Evolutionary conservation across 2,113 vertebrate genomes (phyloP).

Genomic region (Amia ocellicauda): DNA sequence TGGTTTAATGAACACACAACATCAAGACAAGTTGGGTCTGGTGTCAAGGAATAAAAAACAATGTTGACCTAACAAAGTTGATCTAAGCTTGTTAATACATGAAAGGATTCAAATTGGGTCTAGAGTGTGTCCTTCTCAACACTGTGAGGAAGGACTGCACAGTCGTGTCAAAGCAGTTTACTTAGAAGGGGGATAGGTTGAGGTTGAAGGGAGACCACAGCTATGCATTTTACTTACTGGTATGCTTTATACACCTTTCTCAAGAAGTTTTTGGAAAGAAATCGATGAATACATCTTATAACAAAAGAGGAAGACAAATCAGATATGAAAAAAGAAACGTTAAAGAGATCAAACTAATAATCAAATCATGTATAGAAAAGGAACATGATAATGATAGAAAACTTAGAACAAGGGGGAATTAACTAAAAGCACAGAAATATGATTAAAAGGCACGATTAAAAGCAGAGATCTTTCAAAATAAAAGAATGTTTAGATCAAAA

Average conservation of each 20-base stretch:
- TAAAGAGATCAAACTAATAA: not conserved
- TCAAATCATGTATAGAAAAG: constrained; percentile 21
- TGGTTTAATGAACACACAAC: too few relatives aligned
- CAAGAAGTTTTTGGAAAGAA: constrained; percentile 81
- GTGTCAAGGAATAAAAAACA: too few relatives aligned
- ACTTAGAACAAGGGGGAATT: too few relatives aligned
- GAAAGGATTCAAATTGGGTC: not conserved
- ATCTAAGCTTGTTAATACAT: not conserved
- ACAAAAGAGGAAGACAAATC: constrained; percentile 53
- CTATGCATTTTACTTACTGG: constrained; percentile 73
- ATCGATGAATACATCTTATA: constrained; percentile 71
- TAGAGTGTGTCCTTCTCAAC: not conserved
- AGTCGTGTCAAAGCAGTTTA: not conserved
- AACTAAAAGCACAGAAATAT: too few relatives aligned
- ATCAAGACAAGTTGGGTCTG: too few relatives aligned
- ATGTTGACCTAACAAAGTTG: too few relatives aligned
- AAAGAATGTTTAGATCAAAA: too few relatives aligned
- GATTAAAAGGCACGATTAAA: too few relatives aligned
- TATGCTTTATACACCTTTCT: constrained; percentile 81
- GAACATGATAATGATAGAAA: too few relatives aligned
- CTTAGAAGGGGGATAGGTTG: constrained; percentile 7
- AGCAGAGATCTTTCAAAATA: too few relatives aligned
- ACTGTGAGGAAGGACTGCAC: not conserved
- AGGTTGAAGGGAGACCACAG: constrained; percentile 15
- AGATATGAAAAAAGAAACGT: constrained; percentile 37